Base-by-base conservation (phyloP, 1,140 invertebrate genomes). In the Maconellicoccus hirsutus region DNA sequence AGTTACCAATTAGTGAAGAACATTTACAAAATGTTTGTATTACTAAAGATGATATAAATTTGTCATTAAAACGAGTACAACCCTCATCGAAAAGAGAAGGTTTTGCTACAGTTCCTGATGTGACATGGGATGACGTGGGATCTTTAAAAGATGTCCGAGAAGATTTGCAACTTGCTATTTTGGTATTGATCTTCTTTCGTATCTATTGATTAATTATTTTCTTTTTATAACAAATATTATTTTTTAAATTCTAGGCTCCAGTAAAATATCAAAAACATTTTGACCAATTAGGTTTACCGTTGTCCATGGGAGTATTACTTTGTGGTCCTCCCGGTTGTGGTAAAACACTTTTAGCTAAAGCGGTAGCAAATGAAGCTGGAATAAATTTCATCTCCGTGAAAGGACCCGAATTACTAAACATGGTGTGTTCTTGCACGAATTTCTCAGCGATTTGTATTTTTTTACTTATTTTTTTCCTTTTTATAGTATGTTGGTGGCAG, bases 371-470 rank as follows among this genome's bases (percentile, higher is more conserved):
- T 83, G 94, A 98, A 81, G 91, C 93, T 70, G 94, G 93, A 52
- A 90, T 98, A 12, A 98, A 97, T 80, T 98, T 98, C 75, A 95
- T 98, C 74, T 94, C 93, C 16, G 93, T 98, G 12, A 98, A 98
- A 82, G 96, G 96, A 14, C 94, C 96, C 10, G 96, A 98, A 81
- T 80, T 98, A 25, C 81, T 98, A 23, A 98, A 95, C 77, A 98
- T 97, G 93, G 91, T 66, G 22, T 23, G 61, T 66, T 66, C 19
- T 26, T 16, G 59, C 4, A 16, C 19, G 59, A 22, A 66, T 14
- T 23, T 66, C 22, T 6, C 25, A 16, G 3, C 22, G 61, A 59
- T 2, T 66, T 23, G 21, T 66, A 6, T 25, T 66, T 61, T 71
- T 66, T 71, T 14, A 59, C n/a, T 69, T 29, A 22, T 72, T 66